Conservation (phyloP, 1,140 invertebrate species). For the Anthonomus grandis region DNA sequence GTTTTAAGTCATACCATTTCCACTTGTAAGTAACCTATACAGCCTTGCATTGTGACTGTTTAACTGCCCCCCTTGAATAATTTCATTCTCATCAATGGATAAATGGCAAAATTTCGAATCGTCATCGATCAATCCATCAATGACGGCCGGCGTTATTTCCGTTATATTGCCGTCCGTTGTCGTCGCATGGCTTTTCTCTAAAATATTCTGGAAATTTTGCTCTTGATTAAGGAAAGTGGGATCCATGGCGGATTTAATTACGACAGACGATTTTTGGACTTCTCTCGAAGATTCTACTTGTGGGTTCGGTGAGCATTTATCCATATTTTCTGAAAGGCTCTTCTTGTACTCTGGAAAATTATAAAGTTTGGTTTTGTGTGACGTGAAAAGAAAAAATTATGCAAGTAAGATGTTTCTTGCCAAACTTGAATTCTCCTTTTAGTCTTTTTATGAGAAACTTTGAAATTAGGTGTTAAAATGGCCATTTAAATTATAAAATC, state of each 20-base stretch:
- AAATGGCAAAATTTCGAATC: constrained; percentile 37
- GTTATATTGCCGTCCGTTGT: constrained; percentile 27
- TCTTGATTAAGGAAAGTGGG: neutral
- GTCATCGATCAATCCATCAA: constrained; percentile 22
- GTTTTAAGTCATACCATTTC: too few relatives aligned
- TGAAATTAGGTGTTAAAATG: too few relatives aligned
- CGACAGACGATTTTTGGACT: neutral
- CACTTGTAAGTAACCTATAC: constrained; percentile 38
- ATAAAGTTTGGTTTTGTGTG: too few relatives aligned
- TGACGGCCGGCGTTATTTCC: constrained; percentile 15
- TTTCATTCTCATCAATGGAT: constrained; percentile 30
- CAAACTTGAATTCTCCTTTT: too few relatives aligned
- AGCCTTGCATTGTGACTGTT: constrained; percentile 33
- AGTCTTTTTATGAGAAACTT: too few relatives aligned
- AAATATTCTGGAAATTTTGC: constrained; percentile 7
- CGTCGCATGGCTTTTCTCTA: constrained; percentile 24
- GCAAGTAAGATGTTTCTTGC: too few relatives aligned
- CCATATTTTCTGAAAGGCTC: neutral
- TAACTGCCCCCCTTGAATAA: constrained; percentile 28
- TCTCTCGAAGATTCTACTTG: neutral
- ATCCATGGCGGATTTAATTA: neutral
- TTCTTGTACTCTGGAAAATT: too few relatives aligned
- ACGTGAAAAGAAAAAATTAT: too few relatives aligned
- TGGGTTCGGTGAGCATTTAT: neutral
- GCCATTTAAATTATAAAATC: too few relatives aligned